These are phyloP conservation scores for Unio delphinus DNA, from an alignment of 2,888 invertebrate genomes.

Conservation along the genomic window DNA sequence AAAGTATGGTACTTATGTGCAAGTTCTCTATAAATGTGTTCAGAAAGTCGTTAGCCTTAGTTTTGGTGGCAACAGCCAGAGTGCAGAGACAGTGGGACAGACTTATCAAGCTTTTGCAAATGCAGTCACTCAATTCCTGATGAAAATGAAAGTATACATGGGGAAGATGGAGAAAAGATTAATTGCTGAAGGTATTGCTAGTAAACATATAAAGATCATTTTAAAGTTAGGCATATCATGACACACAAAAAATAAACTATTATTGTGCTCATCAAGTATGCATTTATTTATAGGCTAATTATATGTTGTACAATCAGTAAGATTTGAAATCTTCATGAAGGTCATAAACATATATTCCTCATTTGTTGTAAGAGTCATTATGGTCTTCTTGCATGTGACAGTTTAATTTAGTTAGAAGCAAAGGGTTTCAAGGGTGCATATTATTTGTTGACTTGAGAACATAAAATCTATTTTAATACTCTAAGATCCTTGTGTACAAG, in stretches of 20 bases:
- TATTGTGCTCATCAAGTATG: too few species aligned
- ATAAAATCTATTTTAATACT: too few species aligned
- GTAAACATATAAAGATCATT: background rate
- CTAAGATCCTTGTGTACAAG: too few species aligned
- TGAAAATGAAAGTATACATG: constrained; percentile 44
- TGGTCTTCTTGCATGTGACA: too few species aligned
- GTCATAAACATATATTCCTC: too few species aligned
- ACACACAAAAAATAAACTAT: background rate
- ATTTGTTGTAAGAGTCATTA: too few species aligned
- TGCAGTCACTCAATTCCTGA: constrained; percentile 52
- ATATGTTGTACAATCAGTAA: too few species aligned
- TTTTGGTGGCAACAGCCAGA: constrained; percentile 18
- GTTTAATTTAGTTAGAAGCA: too few species aligned
- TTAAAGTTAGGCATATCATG: background rate
- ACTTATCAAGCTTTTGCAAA: constrained; percentile 65
- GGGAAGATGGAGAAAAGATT: constrained; percentile 49
- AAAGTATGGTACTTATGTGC: constrained; percentile 51
- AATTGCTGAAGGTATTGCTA: constrained; percentile 53
- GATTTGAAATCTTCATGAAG: too few species aligned
- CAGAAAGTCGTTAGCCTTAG: constrained; percentile 28
- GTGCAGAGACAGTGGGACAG: constrained; percentile 30
- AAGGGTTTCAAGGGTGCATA: too few species aligned
- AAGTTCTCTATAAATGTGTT: constrained; percentile 38
- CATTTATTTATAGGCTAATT: too few species aligned
- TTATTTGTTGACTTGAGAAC: too few species aligned